Evolutionary conservation across 2,888 invertebrate genomes (phyloP), one percentile per base, ranked within the genome.

Genomic region (Argyresthia goedartella): DNA sequence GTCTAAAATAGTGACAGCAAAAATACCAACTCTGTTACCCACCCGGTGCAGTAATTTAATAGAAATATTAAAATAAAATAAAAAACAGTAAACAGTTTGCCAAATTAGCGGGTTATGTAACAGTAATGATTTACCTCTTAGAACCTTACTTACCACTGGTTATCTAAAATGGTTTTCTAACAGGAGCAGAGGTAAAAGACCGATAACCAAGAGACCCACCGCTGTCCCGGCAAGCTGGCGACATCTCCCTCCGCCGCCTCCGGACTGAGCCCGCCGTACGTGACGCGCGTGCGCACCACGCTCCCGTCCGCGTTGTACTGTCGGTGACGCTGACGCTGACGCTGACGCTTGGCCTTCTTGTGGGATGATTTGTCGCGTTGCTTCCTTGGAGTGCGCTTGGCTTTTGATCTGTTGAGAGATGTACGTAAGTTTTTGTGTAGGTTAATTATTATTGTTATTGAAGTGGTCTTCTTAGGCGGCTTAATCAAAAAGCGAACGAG

Each of bases 141-240:
- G n/a, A n/a, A n/a, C n/a, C n/a, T n/a, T n/a, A n/a, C n/a, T n/a
- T n/a, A n/a, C n/a, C n/a, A n/a, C n/a, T n/a, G n/a, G n/a, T n/a
- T n/a, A n/a, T n/a, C n/a, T n/a, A n/a, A n/a, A n/a, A n/a, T n/a
- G n/a, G n/a, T n/a, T n/a, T n/a, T n/a, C n/a, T n/a, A n/a, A n/a
- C n/a, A n/a, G n/a, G n/a, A n/a, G n/a, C n/a, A n/a, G n/a, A n/a
- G n/a, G n/a, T n/a, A n/a, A n/a, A n/a, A n/a, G n/a, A n/a, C n/a
- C n/a, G 25, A 6, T 25, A 4, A 25, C 25, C 25, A 25, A n/a
- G 25, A 4, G 25, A 25, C 25, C 25, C 25, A 25, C 25, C 25
- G 2, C 6, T 92, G 88, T 51, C 90, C 88, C 54, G 90, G 86
- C 43, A 88, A 88, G 77, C 89, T 89, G 63, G 90, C 90, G 68